Conservation (phyloP, 2,797 vertebrate species). For the Synaphobranchus kaupii region DNA sequence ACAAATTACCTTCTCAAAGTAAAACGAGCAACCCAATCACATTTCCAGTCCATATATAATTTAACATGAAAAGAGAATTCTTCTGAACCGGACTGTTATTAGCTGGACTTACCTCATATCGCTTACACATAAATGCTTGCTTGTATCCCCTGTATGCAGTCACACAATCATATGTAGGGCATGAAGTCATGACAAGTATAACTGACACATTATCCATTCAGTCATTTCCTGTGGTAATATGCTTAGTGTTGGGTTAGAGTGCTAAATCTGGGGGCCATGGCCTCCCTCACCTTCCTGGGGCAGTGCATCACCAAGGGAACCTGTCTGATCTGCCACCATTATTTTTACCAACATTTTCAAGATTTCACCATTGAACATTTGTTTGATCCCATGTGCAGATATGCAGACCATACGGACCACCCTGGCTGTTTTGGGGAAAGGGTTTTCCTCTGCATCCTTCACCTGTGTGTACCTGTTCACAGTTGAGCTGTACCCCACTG, state of each 20-base stretch:
- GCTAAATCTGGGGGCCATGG: neutral
- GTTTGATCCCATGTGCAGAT: conserved; percentile 55
- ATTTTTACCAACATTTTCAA: neutral
- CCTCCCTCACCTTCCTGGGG: neutral
- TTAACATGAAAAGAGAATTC: too few relatives aligned
- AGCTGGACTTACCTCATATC: too few relatives aligned
- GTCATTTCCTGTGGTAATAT: too few relatives aligned
- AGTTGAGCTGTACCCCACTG: conserved; percentile 83
- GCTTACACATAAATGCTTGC: too few relatives aligned
- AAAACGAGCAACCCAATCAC: too few relatives aligned
- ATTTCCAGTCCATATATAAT: too few relatives aligned
- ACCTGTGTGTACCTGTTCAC: conserved; percentile 82
- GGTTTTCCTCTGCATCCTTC: conserved; percentile 79
- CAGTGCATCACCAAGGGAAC: neutral
- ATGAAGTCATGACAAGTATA: too few relatives aligned
- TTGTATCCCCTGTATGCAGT: too few relatives aligned
- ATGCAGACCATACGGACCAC: conserved; percentile 71
- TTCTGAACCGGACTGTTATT: too few relatives aligned
- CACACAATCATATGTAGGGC: too few relatives aligned
- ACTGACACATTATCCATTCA: too few relatives aligned
- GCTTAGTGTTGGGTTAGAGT: neutral
- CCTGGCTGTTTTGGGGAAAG: conserved; percentile 81
- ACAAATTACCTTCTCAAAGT: too few relatives aligned
- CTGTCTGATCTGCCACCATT: neutral
- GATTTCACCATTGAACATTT: neutral